Evolutionary conservation across 2,113 vertebrate genomes (phyloP).

Genomic region (Onychostoma macrolepis): DNA sequence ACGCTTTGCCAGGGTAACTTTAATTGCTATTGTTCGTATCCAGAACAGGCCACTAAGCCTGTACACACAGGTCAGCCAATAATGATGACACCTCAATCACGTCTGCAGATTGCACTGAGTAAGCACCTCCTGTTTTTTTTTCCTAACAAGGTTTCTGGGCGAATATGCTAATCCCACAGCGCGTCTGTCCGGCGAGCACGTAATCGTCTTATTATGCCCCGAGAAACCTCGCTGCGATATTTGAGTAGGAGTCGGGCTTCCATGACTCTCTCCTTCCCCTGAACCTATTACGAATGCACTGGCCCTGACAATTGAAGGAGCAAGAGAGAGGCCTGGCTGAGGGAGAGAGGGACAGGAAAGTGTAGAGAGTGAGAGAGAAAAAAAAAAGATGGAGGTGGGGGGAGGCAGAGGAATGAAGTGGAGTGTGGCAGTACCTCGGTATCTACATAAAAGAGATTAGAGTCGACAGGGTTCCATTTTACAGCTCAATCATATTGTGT

Average conservation of each 20-base stretch:
- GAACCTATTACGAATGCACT: conserved; percentile 58
- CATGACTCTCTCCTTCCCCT: conserved; percentile 17
- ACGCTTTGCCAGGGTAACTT: conserved; percentile 21
- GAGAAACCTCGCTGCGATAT: conserved; percentile 83
- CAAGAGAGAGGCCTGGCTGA: conserved; percentile 36
- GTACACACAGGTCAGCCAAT: conserved; percentile 63
- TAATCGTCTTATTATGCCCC: conserved; percentile 82
- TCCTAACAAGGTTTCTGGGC: conserved; percentile 76
- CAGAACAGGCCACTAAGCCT: conserved; percentile 37
- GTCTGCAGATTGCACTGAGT: conserved; percentile 58
- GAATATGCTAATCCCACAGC: conserved; percentile 84
- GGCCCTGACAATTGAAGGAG: conserved; percentile 43
- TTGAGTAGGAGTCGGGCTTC: conserved; percentile 63
- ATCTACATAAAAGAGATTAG: conserved; percentile 98
- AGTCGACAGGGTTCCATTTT: conserved; percentile 91
- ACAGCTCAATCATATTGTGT: conserved; percentile 99
- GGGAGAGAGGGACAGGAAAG: conserved; percentile 52
- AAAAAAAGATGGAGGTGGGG: conserved; percentile 56
- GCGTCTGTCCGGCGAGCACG: conserved; percentile 75
- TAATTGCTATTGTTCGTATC: conserved; percentile 48
- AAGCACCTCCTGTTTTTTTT: conserved; percentile 67
- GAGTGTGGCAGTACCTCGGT: conserved; percentile 82
- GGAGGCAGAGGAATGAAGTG: conserved; percentile 79
- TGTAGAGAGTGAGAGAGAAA: conserved; percentile 48
- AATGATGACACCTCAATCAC: conserved; percentile 68